Percentiles rank a stretch among this genome's conserved stretches.
phyloP scores from a whole-genome alignment of 2,113 vertebrate genomes.

The Edolisoma coerulescens region DNA sequence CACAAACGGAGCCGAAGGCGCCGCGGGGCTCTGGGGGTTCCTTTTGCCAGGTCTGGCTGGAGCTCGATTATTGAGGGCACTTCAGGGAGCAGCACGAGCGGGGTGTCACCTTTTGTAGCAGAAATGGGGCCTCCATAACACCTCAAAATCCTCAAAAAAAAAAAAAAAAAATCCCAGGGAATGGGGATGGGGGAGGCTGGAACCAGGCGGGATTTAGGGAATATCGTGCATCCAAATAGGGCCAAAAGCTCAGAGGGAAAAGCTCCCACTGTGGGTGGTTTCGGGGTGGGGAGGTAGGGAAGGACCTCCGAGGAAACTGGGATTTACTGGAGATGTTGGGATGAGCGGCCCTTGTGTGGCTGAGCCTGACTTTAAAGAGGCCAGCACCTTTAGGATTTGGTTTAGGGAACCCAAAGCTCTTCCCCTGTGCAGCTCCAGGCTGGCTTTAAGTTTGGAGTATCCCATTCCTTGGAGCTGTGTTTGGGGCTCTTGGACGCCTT shows the following conservation, averaged over 20 bases:
- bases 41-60: conserved; percentile 7
- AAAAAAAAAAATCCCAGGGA: neutral
- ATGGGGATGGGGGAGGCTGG: neutral
- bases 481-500: neutral
- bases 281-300: neutral
- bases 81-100: neutral
- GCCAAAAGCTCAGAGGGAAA: neutral
- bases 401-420: neutral
- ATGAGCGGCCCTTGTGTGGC: accelerated
- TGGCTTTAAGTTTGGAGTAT: neutral
- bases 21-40: neutral
- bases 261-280: neutral
- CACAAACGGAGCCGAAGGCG: neutral
- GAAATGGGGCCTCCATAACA: neutral
- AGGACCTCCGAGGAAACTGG: accelerated
- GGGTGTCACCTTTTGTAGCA: neutral
- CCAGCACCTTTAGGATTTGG: neutral
- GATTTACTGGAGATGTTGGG: neutral
- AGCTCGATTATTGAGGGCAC: neutral
- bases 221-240: neutral
- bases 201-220: neutral
- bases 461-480: neutral
- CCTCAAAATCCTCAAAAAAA: too few relatives aligned
- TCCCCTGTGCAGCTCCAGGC: accelerated
- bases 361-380: neutral